A percentile compares a stretch with the other conserved stretches of the same genome.
These are phyloP conservation scores for Anomalospiza imberbis DNA, from an alignment of 2,797 vertebrate species.

Conservation along the genomic window DNA sequence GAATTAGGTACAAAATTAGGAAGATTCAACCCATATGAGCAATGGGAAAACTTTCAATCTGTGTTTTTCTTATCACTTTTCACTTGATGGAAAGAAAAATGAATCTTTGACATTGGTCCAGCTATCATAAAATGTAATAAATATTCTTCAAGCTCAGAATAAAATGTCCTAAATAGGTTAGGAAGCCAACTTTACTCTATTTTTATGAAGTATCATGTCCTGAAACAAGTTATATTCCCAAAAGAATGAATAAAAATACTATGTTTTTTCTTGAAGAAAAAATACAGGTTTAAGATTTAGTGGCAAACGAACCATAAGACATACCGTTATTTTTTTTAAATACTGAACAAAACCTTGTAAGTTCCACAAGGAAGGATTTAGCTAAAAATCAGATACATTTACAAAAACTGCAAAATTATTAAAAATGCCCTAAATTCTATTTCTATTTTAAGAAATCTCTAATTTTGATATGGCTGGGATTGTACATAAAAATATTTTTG, in stretches of 20 bases:
- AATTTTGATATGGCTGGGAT: not conserved
- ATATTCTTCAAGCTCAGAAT: slow-evolving; percentile 49
- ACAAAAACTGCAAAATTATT: not conserved
- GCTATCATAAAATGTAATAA: slow-evolving; percentile 63
- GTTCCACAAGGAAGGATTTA: not conserved
- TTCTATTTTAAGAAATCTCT: not conserved
- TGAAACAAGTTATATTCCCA: slow-evolving; percentile 15
- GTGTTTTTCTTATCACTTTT: not conserved
- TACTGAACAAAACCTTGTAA: not conserved
- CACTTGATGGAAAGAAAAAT: slow-evolving; percentile 45
- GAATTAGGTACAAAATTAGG: not conserved
- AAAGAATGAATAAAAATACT: slow-evolving; percentile 27
- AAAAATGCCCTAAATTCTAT: not conserved
- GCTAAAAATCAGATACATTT: not conserved
- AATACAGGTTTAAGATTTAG: slow-evolving; percentile 1
- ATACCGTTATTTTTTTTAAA: not conserved
- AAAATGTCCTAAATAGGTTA: slow-evolving; percentile 33
- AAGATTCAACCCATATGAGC: not conserved
- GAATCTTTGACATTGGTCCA: slow-evolving; percentile 50
- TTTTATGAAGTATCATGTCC: slow-evolving; percentile 39
- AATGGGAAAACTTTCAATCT: not conserved
- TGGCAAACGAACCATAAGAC: not conserved
- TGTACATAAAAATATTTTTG: not conserved
- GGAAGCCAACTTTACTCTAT: slow-evolving; percentile 1
- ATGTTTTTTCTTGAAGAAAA: slow-evolving; percentile 18